These are phyloP conservation scores for Archilochus colubris DNA, from an alignment of 2,113 vertebrate species.

Conservation along the genomic window DNA sequence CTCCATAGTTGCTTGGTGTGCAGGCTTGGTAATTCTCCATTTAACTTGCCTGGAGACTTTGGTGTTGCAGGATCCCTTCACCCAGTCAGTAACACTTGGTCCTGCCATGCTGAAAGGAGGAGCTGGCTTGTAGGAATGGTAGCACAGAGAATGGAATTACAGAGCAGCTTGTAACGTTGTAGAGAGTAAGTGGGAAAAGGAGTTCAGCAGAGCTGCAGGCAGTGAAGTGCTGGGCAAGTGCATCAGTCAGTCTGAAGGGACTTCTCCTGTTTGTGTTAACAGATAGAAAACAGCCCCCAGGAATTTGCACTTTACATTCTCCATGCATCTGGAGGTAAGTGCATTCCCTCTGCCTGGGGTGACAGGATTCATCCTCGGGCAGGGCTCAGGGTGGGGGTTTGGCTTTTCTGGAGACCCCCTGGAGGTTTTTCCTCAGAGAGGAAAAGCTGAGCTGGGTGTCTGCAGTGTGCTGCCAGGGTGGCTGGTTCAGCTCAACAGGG, in stretches of 20 bases:
- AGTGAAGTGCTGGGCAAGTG: neutral
- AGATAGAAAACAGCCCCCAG: constrained; percentile 91
- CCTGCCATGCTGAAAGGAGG: neutral
- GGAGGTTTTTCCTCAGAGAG: neutral
- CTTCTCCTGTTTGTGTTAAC: constrained; percentile 3
- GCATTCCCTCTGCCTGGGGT: accelerated
- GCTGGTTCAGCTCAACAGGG: neutral
- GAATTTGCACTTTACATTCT: constrained; percentile 92
- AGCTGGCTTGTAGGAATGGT: neutral
- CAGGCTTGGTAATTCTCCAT: accelerated
- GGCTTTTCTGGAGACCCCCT: neutral
- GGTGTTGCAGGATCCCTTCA: neutral
- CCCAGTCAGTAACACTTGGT: neutral
- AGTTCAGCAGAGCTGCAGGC: neutral
- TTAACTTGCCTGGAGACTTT: neutral
- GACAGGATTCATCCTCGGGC: accelerated
- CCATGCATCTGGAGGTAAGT: constrained; percentile 89
- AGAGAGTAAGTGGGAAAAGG: neutral
- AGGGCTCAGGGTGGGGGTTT: accelerated
- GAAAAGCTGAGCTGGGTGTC: neutral
- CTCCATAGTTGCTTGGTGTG: accelerated
- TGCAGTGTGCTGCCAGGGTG: accelerated
- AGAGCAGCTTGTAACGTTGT: neutral
- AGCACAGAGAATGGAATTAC: neutral
- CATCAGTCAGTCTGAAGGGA: neutral